Conservation (phyloP, 2,888 invertebrate species). For the Andrena marginata region DNA sequence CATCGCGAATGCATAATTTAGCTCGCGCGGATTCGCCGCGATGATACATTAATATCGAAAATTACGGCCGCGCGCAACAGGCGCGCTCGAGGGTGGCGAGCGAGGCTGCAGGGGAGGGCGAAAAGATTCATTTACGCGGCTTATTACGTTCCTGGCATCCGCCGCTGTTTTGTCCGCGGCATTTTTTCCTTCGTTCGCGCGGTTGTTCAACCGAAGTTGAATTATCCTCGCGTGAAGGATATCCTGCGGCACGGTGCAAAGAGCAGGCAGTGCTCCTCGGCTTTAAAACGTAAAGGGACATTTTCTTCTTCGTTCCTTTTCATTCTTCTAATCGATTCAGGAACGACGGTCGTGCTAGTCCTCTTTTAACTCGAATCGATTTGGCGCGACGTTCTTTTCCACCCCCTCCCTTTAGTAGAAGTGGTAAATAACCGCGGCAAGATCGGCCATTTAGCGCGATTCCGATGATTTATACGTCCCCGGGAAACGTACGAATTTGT, state of each 20-base stretch:
- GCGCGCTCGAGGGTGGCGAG: constrained; percentile 27
- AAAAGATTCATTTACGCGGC: constrained; percentile 54
- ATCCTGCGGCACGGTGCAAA: too few relatives aligned
- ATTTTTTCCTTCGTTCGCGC: constrained; percentile 39
- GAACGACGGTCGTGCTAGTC: too few relatives aligned
- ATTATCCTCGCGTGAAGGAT: constrained; percentile 14
- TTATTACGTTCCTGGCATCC: constrained; percentile 51
- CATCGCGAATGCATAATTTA: constrained; percentile 39
- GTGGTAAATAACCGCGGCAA: constrained; percentile 38
- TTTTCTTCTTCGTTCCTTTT: too few relatives aligned
- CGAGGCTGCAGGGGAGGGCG: background rate
- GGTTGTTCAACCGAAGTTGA: constrained; percentile 42
- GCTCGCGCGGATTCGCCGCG: constrained; percentile 23
- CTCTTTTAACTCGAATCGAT: background rate
- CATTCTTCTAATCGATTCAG: too few relatives aligned
- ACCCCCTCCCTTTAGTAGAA: background rate
- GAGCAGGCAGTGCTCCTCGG: too few relatives aligned
- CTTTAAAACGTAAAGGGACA: too few relatives aligned
- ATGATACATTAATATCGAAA: constrained; percentile 61
- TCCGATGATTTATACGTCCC: constrained; percentile 62
- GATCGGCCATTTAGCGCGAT: constrained; percentile 23
- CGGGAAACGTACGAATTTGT: constrained; percentile 69
- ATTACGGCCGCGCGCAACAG: constrained; percentile 62
- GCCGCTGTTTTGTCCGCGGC: constrained; percentile 9
- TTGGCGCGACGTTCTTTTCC: background rate